These are phyloP conservation scores for Tenthredo amoena DNA, from an alignment of 2,888 invertebrate genomes.

Conservation along the genomic window DNA sequence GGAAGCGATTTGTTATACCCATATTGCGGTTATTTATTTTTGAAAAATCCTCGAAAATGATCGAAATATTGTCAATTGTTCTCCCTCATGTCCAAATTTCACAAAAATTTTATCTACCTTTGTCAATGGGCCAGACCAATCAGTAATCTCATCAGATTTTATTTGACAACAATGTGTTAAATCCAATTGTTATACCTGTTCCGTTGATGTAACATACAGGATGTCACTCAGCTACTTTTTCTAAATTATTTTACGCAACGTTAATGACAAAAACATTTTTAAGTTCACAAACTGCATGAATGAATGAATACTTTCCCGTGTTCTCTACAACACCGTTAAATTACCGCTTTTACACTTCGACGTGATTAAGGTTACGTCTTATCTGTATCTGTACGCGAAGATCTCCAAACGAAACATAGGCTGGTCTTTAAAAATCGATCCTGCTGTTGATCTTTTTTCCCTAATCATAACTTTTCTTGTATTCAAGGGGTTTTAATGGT, in stretches of 20 bases:
- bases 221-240: constrained; percentile 9
- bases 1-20: background rate
- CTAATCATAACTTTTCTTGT: background rate
- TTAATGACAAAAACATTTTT: constrained; percentile 17
- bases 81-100: background rate
- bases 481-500: background rate
- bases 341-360: constrained; percentile 3
- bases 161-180: constrained; percentile 15
- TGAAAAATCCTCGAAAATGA: background rate
- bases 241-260: constrained; percentile 6
- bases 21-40: background rate
- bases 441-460: background rate
- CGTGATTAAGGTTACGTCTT: background rate
- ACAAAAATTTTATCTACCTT: background rate
- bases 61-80: background rate
- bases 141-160: constrained; percentile 1
- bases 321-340: background rate
- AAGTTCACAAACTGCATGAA: background rate
- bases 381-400: background rate
- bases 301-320: constrained; percentile 18
- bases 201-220: constrained; percentile 37
- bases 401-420: background rate
- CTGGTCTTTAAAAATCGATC: background rate
- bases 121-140: background rate
- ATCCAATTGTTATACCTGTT: constrained; percentile 32